These are phyloP conservation scores for Torymus aiolomorphi DNA, from an alignment of 2,888 invertebrate genomes.

Conservation along the genomic window DNA sequence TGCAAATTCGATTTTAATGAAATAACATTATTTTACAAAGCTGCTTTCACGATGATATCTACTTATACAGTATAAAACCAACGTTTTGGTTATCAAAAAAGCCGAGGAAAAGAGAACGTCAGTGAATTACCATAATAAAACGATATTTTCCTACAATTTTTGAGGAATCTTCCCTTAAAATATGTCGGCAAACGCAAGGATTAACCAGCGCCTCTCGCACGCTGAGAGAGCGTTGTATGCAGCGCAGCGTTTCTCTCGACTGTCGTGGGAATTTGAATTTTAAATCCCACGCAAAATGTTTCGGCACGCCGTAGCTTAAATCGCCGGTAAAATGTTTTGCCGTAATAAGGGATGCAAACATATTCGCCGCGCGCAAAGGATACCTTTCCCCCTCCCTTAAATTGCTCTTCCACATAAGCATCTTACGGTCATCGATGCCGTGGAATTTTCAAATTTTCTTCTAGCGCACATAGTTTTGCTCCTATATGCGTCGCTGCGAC, in stretches of 20 bases:
- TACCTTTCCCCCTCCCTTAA: not conserved
- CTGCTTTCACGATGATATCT: not conserved
- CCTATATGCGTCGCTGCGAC: not conserved
- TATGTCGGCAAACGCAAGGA: slow-evolving; percentile 24
- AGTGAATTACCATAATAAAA: slow-evolving; percentile 11
- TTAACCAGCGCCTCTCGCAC: slow-evolving; percentile 25
- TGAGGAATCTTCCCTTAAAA: slow-evolving; percentile 16
- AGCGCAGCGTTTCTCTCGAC: slow-evolving; percentile 18
- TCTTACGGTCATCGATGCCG: slow-evolving; percentile 16
- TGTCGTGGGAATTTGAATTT: slow-evolving; percentile 48
- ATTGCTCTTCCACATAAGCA: no score
- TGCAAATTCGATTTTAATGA: no score
- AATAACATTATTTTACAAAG: no score
- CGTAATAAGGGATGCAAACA: slow-evolving; percentile 42
- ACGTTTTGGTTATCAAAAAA: not conserved
- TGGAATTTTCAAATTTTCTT: slow-evolving; percentile 27
- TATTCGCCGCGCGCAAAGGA: slow-evolving; percentile 19
- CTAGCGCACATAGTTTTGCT: not conserved
- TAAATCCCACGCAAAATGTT: slow-evolving; percentile 46
- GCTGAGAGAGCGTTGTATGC: not conserved
- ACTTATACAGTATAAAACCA: slow-evolving; percentile 1
- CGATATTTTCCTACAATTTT: slow-evolving; percentile 16
- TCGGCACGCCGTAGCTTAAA: slow-evolving; percentile 14
- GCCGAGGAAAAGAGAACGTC: not conserved
- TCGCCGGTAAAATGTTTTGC: slow-evolving; percentile 30